phyloP scores from a whole-genome alignment of 2,888 invertebrate species.

The Drosophila kanekoi region DNA sequence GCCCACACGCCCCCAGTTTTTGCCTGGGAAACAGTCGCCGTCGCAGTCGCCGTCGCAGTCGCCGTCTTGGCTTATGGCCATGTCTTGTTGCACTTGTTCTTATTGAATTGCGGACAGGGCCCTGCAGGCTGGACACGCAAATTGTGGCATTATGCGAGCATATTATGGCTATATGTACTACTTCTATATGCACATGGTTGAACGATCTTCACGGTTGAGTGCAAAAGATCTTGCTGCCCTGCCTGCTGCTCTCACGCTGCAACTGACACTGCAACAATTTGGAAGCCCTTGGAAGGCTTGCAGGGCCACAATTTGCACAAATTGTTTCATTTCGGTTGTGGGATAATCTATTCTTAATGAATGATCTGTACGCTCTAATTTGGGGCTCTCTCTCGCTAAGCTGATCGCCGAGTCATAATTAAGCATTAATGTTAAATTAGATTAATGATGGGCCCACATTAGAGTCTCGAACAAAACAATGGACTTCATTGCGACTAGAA shows the following conservation, averaged over 20 bases:
- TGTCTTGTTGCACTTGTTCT: conserved; percentile 62
- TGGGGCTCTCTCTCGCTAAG: conserved; percentile 12
- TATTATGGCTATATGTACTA: conserved; percentile 5
- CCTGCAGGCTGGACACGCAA: conserved; percentile 65
- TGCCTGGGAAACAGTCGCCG: conserved; percentile 57
- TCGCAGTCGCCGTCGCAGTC: neutral
- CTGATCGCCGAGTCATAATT: conserved; percentile 47
- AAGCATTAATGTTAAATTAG: conserved; percentile 69
- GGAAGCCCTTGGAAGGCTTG: conserved; percentile 30
- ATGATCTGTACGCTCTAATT: conserved; percentile 10
- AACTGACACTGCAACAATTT: conserved; percentile 64
- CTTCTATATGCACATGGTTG: conserved; percentile 50
- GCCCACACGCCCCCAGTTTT: conserved; percentile 57
- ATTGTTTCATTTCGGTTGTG: conserved; percentile 11
- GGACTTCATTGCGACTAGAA: conserved; percentile 20
- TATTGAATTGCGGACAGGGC: conserved; percentile 52
- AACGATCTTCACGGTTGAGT: conserved; percentile 71
- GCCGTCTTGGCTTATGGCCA: conserved; percentile 18
- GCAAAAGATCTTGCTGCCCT: conserved; percentile 26
- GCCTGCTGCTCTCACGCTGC: conserved; percentile 61
- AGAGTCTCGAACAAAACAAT: conserved; percentile 42
- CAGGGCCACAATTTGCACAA: conserved; percentile 34
- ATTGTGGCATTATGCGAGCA: conserved; percentile 45
- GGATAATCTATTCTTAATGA: neutral
- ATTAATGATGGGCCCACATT: conserved; percentile 74